Conservation (phyloP, 2,113 vertebrate genomes). For the Nothocercus nigrocapillus region DNA sequence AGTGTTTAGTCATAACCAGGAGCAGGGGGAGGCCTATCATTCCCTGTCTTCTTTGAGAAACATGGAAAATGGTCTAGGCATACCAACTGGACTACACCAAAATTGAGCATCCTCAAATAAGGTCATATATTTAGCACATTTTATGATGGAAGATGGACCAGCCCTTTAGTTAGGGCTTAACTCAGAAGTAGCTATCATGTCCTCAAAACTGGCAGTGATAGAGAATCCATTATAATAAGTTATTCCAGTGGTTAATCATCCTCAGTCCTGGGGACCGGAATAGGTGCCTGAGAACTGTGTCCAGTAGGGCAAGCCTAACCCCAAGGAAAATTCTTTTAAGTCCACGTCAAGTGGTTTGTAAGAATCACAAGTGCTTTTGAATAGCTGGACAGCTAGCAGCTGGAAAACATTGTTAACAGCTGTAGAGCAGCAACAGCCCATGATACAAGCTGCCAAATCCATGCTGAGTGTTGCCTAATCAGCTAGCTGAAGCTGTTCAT, state of each 20-base stretch:
- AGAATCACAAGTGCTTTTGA: conserved; percentile 11
- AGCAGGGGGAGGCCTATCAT: not conserved
- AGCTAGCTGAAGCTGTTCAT: not conserved
- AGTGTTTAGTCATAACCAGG: not conserved
- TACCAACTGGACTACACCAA: not conserved
- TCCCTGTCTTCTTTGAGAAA: not conserved
- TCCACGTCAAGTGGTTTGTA: not conserved
- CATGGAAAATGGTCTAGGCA: not conserved
- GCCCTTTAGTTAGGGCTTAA: not conserved
- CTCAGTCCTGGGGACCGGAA: not conserved
- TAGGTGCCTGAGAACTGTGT: not conserved
- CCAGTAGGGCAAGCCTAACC: not conserved
- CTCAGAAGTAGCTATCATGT: not conserved
- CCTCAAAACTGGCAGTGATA: not conserved
- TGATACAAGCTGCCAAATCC: conserved; percentile 39
- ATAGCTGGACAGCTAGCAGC: conserved; percentile 36
- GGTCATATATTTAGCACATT: accelerated
- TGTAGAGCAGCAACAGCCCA: not conserved
- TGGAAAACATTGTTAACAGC: conserved; percentile 49
- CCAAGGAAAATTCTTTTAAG: not conserved
- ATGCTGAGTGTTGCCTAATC: conserved; percentile 44
- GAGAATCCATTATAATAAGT: not conserved
- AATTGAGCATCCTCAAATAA: not conserved
- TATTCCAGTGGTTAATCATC: not conserved
- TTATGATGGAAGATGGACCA: not conserved